Percentiles rank a stretch among this genome's conserved stretches.
These are phyloP conservation scores for Syngnathus scovelli DNA, from an alignment of 2,113 vertebrate species.

Conservation along the genomic window DNA sequence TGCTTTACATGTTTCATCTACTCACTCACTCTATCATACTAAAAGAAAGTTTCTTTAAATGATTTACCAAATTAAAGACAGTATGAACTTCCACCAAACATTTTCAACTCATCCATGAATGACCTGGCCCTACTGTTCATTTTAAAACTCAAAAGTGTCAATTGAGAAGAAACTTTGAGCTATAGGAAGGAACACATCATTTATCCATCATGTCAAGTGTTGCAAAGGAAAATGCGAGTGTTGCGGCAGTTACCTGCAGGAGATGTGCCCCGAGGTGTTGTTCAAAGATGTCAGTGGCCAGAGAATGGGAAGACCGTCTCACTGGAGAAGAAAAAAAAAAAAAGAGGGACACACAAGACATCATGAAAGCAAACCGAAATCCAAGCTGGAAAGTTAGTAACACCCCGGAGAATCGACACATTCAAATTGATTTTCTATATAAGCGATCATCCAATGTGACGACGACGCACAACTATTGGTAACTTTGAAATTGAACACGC, in stretches of 20 bases:
- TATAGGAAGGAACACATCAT: not conserved
- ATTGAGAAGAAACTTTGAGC: not conserved
- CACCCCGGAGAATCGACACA: not conserved
- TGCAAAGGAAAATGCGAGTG: constrained; percentile 1
- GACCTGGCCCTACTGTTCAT: not conserved
- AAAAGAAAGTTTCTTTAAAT: too few species aligned
- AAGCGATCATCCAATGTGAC: too few species aligned
- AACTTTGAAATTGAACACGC: too few species aligned
- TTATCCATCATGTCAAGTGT: not conserved
- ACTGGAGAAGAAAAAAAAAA: constrained; percentile 53
- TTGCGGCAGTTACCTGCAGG: constrained; percentile 74
- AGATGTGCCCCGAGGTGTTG: constrained; percentile 86
- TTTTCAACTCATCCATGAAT: not conserved
- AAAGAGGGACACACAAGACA: constrained; percentile 1
- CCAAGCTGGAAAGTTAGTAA: not conserved
- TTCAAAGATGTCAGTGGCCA: constrained; percentile 81
- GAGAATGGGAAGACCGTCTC: constrained; percentile 58
- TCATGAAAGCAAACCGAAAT: not conserved
- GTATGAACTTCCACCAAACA: not conserved
- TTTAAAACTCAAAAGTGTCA: not conserved
- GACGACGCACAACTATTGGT: too few species aligned
- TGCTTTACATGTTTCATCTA: too few species aligned
- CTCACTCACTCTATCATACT: too few species aligned
- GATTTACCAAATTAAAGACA: too few species aligned
- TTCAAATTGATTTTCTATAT: not conserved